These are phyloP conservation scores for Phallusia fumigata DNA, from an alignment of 23 tunicate genomes.

Conservation along the genomic window DNA sequence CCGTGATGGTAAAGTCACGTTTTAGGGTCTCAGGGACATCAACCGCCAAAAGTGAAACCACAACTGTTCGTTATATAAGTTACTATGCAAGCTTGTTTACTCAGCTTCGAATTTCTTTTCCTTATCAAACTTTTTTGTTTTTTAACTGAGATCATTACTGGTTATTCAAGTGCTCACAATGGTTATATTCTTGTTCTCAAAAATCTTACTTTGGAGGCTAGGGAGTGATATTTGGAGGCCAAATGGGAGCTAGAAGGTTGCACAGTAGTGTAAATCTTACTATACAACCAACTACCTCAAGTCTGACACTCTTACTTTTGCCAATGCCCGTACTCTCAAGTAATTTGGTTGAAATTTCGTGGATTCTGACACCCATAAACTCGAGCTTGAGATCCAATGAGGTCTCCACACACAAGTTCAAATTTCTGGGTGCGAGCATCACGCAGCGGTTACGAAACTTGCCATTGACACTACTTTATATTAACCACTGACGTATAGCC, in stretches of 20 bases:
- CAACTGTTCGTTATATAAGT: no score
- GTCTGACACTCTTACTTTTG: not conserved
- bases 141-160: no score
- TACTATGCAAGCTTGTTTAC: no score
- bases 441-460: not conserved
- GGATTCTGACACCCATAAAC: slow-evolving; percentile 6
- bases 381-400: not conserved
- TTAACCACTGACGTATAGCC: no score
- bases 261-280: not conserved
- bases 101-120: no score
- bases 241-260: slow-evolving; percentile 5
- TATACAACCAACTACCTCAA: slow-evolving; percentile 14
- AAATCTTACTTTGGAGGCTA: no score
- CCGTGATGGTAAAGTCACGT: not conserved
- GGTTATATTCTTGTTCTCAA: no score
- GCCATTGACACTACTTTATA: no score
- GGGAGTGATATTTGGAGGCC: not conserved
- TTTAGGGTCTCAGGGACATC: slow-evolving; percentile 13
- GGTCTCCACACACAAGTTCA: not conserved
- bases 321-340: not conserved
- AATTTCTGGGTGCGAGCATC: not conserved
- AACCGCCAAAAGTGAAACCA: not conserved
- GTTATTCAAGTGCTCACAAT: no score
- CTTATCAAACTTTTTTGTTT: no score
- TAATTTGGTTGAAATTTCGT: not conserved